phyloP scores from a whole-genome alignment of 2,797 vertebrate genomes.

The Acrossocheilus wenchowensis region DNA sequence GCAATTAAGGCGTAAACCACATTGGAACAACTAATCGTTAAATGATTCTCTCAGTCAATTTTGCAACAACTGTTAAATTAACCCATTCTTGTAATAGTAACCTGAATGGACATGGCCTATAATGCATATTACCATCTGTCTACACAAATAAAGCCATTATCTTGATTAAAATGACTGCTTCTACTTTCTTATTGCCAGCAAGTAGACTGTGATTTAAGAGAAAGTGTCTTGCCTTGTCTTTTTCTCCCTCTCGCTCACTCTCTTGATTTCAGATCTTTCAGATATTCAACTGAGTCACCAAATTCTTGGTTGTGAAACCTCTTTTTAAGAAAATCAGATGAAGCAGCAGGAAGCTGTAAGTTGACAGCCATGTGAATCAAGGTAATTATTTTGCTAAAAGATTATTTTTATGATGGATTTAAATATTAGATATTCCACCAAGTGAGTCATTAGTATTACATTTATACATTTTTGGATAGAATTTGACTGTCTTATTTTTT shows the following conservation, averaged over 20 bases:
- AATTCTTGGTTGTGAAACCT: slow-evolving; percentile 39
- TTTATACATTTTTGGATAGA: background rate
- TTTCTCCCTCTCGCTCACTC: background rate
- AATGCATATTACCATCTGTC: slow-evolving; percentile 15
- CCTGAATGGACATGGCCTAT: slow-evolving; percentile 1
- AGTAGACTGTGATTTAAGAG: background rate
- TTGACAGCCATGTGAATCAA: slow-evolving; percentile 6
- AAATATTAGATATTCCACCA: background rate
- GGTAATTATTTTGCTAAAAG: background rate
- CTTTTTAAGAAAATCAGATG: background rate
- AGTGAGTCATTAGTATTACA: background rate
- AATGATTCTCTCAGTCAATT: background rate
- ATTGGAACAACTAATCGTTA: background rate
- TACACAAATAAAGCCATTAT: background rate
- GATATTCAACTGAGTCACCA: background rate
- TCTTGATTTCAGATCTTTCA: background rate
- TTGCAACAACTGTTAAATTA: background rate
- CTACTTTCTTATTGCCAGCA: background rate
- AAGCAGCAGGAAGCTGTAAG: background rate
- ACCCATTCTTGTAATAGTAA: slow-evolving; percentile 11
- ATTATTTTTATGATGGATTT: background rate
- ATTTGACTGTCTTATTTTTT: background rate
- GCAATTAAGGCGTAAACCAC: slow-evolving; percentile 3
- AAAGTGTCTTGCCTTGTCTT: background rate
- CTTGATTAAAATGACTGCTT: slow-evolving; percentile 1